Conservation (phyloP, 2,797 vertebrate species). For the Molothrus aeneus region DNA sequence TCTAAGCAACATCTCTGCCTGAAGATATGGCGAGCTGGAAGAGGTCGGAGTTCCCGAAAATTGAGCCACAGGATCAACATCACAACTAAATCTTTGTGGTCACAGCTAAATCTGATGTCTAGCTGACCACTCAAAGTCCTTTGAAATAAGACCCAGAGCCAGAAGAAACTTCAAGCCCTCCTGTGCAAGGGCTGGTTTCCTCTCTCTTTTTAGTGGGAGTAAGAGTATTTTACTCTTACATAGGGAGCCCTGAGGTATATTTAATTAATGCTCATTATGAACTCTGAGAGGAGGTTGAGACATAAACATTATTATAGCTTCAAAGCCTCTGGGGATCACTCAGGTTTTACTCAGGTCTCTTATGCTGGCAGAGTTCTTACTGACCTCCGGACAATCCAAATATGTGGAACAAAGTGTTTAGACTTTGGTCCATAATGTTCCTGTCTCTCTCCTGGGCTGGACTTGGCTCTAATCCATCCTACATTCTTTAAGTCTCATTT, state of each 20-base stretch:
- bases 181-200: background rate
- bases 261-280: slow-evolving; percentile 59
- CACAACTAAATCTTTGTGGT: background rate
- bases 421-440: background rate
- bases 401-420: background rate
- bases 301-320: slow-evolving; percentile 56
- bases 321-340: slow-evolving; percentile 28
- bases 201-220: background rate
- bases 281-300: slow-evolving; percentile 28
- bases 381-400: background rate
- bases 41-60: background rate
- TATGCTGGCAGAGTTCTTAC: background rate
- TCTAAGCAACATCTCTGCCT: background rate
- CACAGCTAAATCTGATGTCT: background rate
- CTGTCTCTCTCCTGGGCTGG: background rate
- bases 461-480: background rate
- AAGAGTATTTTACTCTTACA: background rate
- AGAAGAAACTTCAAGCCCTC: background rate
- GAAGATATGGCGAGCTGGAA: background rate
- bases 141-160: background rate
- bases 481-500: background rate
- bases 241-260: slow-evolving; percentile 30
- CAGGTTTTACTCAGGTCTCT: slow-evolving; percentile 6
- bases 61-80: background rate
- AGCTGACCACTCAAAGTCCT: background rate